Base-by-base conservation (phyloP, 92 coral and sea anemone species). In the Micromussa lordhowensis region DNA sequence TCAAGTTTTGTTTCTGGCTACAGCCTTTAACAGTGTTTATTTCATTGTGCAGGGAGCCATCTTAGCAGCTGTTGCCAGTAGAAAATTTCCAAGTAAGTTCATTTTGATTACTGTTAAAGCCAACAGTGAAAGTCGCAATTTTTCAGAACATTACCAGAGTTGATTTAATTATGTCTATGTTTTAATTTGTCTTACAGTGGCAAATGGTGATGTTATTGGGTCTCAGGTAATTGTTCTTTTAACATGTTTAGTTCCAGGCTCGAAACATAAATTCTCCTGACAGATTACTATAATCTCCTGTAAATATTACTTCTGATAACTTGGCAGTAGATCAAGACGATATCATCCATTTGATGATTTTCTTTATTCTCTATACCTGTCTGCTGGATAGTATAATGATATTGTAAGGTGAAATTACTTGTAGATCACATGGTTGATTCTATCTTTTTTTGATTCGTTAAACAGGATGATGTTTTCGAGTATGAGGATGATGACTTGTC, bases 41-140 rank as follows among this genome's bases (percentile, higher is more conserved):
- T 40, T 90, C 40, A 68, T 32, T 77, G 21, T 32, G 15, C 78
- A 97, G 99, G 99, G 99, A 34, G 99, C 99, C 26, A 98, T 97
- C 36, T 87, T 97, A 26, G 99, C 99, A 79, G 98, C 99, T 32
- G 97, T 97, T 76, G 99, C 99, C 6, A 97, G 99, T 82, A 90
- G 99, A 77, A 97, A 97, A 70, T 95, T 94, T 80, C 96, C 96
- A 85, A 95, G 99, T 95, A 91, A 82, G 95, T 75, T 29, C 5
- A 24, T 35, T 18, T 16, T 69, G 2, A 7, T 36, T n/a, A 11
- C 32, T 68, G 81, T 44, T 48, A 1, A 12, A 40, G 4, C 22
- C 21, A 15, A 16, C 21, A 16, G 63, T 57, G 22, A 57, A 15
- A 3, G 63, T 16, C 22, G 5, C 18, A 57, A 57, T 57, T 57